A percentile compares a stretch with the other conserved stretches of the same genome.
Conservation (phyloP, 2,113 vertebrate genomes). For the Phrynosoma platyrhinos region DNA sequence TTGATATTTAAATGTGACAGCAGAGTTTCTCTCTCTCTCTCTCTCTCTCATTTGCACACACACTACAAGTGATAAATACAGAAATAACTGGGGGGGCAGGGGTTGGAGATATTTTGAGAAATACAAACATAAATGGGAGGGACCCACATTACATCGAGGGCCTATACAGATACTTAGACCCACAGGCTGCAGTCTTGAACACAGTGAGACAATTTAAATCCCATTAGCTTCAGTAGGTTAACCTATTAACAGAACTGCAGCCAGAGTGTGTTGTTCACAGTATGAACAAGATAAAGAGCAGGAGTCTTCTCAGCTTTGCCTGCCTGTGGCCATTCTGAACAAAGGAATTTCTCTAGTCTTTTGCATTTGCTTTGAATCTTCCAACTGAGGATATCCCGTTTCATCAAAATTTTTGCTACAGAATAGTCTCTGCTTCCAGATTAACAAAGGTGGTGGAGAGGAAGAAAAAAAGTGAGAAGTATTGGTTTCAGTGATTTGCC, state of each 20-base stretch:
- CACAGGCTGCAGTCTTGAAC: not conserved
- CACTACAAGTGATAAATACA: not conserved
- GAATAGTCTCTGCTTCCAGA: not conserved
- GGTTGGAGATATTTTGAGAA: not conserved
- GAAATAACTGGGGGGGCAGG: no score
- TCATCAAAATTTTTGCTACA: not conserved
- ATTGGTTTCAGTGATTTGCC: constrained; percentile 17
- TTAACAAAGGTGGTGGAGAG: not conserved
- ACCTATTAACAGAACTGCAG: not conserved
- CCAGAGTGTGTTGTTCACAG: not conserved
- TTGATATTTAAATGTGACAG: not conserved
- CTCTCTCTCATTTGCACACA: not conserved
- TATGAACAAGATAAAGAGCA: not conserved
- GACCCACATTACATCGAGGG: not conserved
- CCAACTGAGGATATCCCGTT: not conserved
- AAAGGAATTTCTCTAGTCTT: not conserved
- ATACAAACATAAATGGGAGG: not conserved
- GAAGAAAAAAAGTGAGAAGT: not conserved
- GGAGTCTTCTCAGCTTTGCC: not conserved
- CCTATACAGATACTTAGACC: not conserved
- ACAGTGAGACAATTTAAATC: not conserved
- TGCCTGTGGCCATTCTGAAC: not conserved
- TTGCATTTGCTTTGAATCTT: not conserved
- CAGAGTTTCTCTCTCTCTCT: not conserved
- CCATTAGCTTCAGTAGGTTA: constrained; percentile 3